A percentile compares a stretch with the other conserved stretches of the same genome.
phyloP scores from a whole-genome alignment of 1,140 invertebrate species.

The Acromyrmex echinatior region DNA sequence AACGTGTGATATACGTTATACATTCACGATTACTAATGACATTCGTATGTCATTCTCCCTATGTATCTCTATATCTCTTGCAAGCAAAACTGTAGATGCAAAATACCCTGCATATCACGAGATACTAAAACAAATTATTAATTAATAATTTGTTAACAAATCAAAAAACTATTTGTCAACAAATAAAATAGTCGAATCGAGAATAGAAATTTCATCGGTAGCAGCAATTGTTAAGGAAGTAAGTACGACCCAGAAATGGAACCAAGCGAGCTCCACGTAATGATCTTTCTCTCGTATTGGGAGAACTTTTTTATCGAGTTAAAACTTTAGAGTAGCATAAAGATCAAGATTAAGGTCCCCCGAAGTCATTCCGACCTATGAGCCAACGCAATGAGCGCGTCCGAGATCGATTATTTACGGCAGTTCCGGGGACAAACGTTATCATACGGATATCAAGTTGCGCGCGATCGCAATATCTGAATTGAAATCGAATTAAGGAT shows the following conservation, averaged over 20 bases:
- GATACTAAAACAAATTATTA: constrained; percentile 3
- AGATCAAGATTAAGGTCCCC: constrained; percentile 56
- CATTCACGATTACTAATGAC: constrained; percentile 6
- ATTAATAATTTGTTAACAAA: not conserved
- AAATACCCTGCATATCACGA: not conserved
- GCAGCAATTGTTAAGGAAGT: constrained; percentile 2
- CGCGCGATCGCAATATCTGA: constrained; percentile 44
- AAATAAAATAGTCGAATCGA: not conserved
- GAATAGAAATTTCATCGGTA: constrained; percentile 7
- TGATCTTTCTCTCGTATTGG: constrained; percentile 37
- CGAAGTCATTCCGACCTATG: constrained; percentile 57
- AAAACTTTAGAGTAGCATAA: constrained; percentile 54
- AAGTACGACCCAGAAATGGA: constrained; percentile 21
- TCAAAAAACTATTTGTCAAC: not conserved
- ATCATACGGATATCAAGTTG: constrained; percentile 53
- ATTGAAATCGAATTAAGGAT: constrained; percentile 67
- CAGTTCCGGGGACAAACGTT: constrained; percentile 45
- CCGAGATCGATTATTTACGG: constrained; percentile 58
- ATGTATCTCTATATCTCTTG: not conserved
- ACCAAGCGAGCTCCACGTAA: constrained; percentile 19
- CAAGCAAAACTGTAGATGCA: not conserved
- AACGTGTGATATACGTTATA: constrained; percentile 6
- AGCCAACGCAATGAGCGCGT: constrained; percentile 18
- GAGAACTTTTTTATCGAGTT: constrained; percentile 62
- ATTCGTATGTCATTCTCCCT: not conserved